A percentile compares a stretch with the other conserved stretches of the same genome.
phyloP scores from a whole-genome alignment of 2,113 vertebrate species.

The Nycticebus coucang region DNA sequence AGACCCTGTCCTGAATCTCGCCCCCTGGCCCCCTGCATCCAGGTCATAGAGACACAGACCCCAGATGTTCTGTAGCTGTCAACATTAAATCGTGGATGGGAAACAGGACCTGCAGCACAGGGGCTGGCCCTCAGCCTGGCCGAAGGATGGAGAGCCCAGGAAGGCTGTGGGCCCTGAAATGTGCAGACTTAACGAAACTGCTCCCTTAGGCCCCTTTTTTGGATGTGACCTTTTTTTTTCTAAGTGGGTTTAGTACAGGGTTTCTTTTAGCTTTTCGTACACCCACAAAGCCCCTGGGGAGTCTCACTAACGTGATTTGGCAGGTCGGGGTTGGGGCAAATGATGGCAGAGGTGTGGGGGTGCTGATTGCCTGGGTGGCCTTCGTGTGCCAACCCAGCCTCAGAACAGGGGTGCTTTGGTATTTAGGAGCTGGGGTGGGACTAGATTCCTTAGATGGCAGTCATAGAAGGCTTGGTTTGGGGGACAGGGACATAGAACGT shows the following conservation, averaged over 20 bases:
- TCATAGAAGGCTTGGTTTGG: background rate
- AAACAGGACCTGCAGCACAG: accelerated
- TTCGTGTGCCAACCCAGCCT: accelerated
- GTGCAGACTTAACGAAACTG: background rate
- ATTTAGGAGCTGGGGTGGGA: too few relatives aligned
- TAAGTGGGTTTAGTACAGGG: background rate
- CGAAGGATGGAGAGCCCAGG: background rate
- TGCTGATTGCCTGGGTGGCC: background rate
- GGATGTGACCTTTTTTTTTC: background rate
- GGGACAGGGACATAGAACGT: background rate
- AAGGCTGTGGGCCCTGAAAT: background rate
- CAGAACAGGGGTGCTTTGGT: too few relatives aligned
- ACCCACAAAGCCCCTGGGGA: accelerated
- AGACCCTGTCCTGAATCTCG: background rate
- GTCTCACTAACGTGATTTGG: background rate
- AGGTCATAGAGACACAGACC: background rate
- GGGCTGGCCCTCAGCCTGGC: too few relatives aligned
- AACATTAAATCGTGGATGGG: accelerated
- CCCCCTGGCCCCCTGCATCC: background rate
- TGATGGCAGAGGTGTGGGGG: background rate
- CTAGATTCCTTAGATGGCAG: background rate
- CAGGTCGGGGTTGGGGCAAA: background rate
- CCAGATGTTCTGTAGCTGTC: accelerated
- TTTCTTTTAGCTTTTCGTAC: background rate
- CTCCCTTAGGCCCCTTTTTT: background rate